Percentiles rank a stretch among this genome's conserved stretches.
Conservation (phyloP, 2,888 invertebrate species). For the Dusona sp. region DNA sequence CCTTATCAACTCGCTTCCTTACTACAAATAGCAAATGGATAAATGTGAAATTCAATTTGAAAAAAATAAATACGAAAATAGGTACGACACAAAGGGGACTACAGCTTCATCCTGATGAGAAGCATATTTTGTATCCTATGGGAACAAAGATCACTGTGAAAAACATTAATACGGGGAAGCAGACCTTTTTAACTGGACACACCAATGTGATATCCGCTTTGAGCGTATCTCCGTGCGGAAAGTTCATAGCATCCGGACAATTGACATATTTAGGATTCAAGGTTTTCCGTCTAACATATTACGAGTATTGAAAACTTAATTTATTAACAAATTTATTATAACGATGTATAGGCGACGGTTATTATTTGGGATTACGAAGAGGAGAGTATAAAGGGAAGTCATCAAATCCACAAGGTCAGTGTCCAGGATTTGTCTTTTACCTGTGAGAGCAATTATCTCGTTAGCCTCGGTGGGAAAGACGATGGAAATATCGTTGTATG, state of each 20-base stretch:
- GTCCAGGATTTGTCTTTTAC: constrained; percentile 95
- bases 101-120: constrained; percentile 90
- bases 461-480: constrained; percentile 95
- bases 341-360: constrained; percentile 87
- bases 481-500: constrained; percentile 95
- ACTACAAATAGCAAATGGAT: too few relatives aligned
- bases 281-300: constrained; percentile 81
- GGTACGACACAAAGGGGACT: constrained; percentile 86
- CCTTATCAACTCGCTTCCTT: too few relatives aligned
- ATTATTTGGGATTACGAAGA: constrained; percentile 94
- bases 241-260: constrained; percentile 95
- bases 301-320: neutral
- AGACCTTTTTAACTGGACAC: constrained; percentile 92
- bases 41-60: neutral
- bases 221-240: constrained; percentile 91
- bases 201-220: constrained; percentile 92
- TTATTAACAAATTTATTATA: constrained; percentile 15
- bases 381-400: constrained; percentile 87
- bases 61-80: constrained; percentile 55
- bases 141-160: constrained; percentile 92
- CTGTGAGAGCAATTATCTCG: constrained; percentile 91
- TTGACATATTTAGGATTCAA: constrained; percentile 96
- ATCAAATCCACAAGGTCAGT: constrained; percentile 95
- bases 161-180: constrained; percentile 89
- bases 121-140: constrained; percentile 91